These are phyloP conservation scores for Callipepla squamata DNA, from an alignment of 2,113 vertebrate genomes.

Conservation along the genomic window DNA sequence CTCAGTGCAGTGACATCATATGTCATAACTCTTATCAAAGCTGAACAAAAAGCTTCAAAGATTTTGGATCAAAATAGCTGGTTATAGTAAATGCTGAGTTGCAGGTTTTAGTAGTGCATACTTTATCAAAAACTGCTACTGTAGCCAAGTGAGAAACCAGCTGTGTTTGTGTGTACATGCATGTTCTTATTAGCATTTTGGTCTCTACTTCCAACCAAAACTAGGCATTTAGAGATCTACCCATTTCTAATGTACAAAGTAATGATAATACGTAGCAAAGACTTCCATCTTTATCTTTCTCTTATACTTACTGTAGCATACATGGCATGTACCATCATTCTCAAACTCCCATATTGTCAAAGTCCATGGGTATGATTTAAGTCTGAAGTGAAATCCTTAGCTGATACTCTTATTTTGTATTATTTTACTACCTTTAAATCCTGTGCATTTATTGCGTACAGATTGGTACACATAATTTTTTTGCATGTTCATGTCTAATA, in stretches of 20 bases:
- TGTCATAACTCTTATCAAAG: not conserved
- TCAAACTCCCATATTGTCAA: slow-evolving; percentile 28
- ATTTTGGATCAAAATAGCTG: not conserved
- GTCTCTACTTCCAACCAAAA: not conserved
- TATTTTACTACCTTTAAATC: slow-evolving; percentile 38
- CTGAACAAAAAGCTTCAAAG: not conserved
- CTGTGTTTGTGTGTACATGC: fast-evolving
- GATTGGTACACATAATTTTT: not conserved
- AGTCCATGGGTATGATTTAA: slow-evolving; percentile 28
- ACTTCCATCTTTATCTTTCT: slow-evolving; percentile 15
- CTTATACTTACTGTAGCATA: not conserved
- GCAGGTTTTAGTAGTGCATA: not conserved
- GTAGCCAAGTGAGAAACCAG: not conserved
- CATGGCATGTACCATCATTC: slow-evolving; percentile 1
- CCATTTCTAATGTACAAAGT: slow-evolving; percentile 42
- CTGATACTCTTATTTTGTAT: slow-evolving; percentile 42
- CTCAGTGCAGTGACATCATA: not conserved
- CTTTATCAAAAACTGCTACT: not conserved
- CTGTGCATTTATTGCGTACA: not conserved
- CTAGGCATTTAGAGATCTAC: not conserved
- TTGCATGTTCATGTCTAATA: not conserved
- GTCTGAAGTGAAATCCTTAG: slow-evolving; percentile 29
- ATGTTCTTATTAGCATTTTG: not conserved
- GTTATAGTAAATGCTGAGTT: not conserved
- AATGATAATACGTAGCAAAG: slow-evolving; percentile 5